Conservation (phyloP, 1,140 invertebrate genomes). For the Gryon sp. region DNA sequence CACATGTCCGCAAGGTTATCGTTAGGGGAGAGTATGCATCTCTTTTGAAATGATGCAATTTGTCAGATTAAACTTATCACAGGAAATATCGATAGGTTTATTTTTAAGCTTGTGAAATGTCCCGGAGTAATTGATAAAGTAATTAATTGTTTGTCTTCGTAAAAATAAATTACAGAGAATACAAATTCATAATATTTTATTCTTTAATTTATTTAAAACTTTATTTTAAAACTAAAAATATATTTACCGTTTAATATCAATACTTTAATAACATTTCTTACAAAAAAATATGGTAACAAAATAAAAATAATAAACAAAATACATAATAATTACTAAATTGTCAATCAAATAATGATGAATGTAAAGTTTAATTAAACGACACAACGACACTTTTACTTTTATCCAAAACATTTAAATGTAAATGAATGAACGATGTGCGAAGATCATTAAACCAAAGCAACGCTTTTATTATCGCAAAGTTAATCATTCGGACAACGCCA, state of each 20-base stretch:
- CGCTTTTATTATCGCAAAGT: conserved; percentile 45
- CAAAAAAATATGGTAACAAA: not conserved
- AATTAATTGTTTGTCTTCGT: conserved; percentile 7
- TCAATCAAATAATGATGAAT: no score
- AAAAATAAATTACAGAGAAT: not conserved
- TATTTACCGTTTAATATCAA: no score
- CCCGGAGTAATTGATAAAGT: not conserved
- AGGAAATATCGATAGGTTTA: conserved; percentile 50
- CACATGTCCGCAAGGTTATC: conserved; percentile 49
- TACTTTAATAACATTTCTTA: no score
- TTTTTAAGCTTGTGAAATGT: conserved; percentile 34
- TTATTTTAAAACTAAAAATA: no score
- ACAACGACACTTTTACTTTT: conserved; percentile 36
- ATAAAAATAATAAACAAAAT: not conserved
- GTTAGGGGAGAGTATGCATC: conserved; percentile 20
- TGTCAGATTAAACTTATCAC: conserved; percentile 51
- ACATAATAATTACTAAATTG: no score
- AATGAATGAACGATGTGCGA: conserved; percentile 34
- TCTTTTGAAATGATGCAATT: conserved; percentile 57
- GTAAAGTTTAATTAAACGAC: no score
- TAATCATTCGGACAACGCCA: conserved; percentile 41
- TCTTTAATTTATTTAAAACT: no score
- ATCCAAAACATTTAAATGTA: conserved; percentile 13
- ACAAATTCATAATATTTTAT: not conserved
- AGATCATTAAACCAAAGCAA: conserved; percentile 22